phyloP scores from a whole-genome alignment of 2,888 invertebrate genomes.

The Epiblema foenella region DNA sequence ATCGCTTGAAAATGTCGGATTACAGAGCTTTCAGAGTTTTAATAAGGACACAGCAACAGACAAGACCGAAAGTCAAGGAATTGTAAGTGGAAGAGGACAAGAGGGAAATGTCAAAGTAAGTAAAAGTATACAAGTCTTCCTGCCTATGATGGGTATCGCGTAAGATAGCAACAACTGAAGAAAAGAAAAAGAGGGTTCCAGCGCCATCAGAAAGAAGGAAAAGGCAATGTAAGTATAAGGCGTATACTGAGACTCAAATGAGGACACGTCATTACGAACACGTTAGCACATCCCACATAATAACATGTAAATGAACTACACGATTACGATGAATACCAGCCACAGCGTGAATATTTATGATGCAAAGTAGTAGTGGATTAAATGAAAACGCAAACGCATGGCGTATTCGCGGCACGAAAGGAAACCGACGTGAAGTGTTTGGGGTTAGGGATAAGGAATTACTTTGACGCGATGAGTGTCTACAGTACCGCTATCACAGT shows the following conservation, averaged over 20 bases:
- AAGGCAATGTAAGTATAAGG: too few relatives aligned
- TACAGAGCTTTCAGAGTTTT: neutral
- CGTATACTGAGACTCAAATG: neutral
- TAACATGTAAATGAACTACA: slow-evolving; percentile 78
- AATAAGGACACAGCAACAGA: neutral
- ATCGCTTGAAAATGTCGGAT: neutral
- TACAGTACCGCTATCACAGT: slow-evolving; percentile 3
- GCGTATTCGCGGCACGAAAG: slow-evolving; percentile 60
- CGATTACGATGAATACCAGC: slow-evolving; percentile 73
- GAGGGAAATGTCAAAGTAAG: neutral
- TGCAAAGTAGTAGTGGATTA: slow-evolving; percentile 60
- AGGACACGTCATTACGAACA: slow-evolving; percentile 39
- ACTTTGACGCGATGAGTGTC: slow-evolving; percentile 25
- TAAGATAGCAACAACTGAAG: too few relatives aligned
- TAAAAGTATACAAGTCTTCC: neutral
- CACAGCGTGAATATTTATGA: slow-evolving; percentile 73
- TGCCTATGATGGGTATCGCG: neutral
- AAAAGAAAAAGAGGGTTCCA: too few relatives aligned
- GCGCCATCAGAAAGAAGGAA: too few relatives aligned
- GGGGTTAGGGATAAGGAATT: slow-evolving; percentile 37
- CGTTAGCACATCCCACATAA: slow-evolving; percentile 64
- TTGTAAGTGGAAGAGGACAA: too few relatives aligned
- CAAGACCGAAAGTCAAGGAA: neutral
- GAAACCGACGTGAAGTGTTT: slow-evolving; percentile 53
- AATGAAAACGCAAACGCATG: slow-evolving; percentile 62